Evolutionary conservation across 2,888 invertebrate species (phyloP), one percentile per base, ranked within the genome.

Genomic region (Heliconius sara): DNA sequence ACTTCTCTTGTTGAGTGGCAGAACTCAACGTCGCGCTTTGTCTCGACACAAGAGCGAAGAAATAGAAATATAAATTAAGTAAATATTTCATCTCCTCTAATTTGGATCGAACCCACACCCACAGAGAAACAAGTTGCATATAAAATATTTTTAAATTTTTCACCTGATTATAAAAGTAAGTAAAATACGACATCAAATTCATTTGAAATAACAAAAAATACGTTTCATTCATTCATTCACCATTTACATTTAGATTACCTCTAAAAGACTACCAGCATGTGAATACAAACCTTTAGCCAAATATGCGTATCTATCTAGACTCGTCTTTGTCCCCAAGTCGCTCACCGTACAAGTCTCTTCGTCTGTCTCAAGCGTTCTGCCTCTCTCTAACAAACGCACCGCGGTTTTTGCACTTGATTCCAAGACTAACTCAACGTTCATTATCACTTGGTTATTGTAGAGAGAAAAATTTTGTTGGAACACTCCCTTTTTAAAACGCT

Each of bases 311-410:
- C 85, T 86, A 30, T 22, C 25, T 3, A 0, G 70, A 3, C n/a
- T 84, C 86, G 65, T 91, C 92, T 90, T 75, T 91, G 88, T 60
- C 85, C 34, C 30, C 71, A 72, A 86, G 88, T 92, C 87, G 92
- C 86, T 89, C 91, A 87, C 83, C 86, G 89, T 91, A 90, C 92
- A 90, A 86, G 88, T n/a, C n/a, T n/a, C n/a, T n/a, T 91, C 91
- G n/a, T 65, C 75, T 63, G 25, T 75, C 75, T 72, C 72, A 52
- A 63, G 34, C 74, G 39, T 90, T 90, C 90, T 86, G 88, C 84
- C 65, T 77, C 81, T 85, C 82, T 88, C 90, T 84, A 85, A 89
- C 86, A 93, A 88, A 93, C 88, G 89, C 83, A 80, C 93, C 93
- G 93, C 92, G 86, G 75, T 92, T 92, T 92, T 92, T 91, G 89